phyloP scores from a whole-genome alignment of 2,888 invertebrate species.

The Drosophila barbarae region DNA sequence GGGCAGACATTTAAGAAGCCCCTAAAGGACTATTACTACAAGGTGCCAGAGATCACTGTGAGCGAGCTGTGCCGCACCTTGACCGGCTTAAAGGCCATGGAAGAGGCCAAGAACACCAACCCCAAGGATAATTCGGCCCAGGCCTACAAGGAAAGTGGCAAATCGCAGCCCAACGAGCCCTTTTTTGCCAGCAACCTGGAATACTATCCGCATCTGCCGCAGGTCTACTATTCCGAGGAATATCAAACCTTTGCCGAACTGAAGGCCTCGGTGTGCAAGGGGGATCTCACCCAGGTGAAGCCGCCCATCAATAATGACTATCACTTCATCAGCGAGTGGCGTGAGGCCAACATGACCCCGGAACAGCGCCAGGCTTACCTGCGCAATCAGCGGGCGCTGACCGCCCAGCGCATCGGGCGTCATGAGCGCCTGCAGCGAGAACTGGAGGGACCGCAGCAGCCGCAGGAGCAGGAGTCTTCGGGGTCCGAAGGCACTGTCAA shows the following conservation, averaged over 20 bases:
- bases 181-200: constrained; percentile 39
- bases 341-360: background rate
- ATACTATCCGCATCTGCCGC: constrained; percentile 36
- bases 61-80: constrained; percentile 4
- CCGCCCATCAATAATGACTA: background rate
- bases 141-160: background rate
- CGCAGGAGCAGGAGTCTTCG: background rate
- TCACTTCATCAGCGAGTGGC: background rate
- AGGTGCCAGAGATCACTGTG: background rate
- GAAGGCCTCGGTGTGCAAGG: background rate
- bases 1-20: background rate
- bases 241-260: constrained; percentile 13
- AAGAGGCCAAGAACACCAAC: background rate
- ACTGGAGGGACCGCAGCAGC: background rate
- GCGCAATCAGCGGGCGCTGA: constrained; percentile 2
- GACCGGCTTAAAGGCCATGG: background rate
- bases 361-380: background rate
- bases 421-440: background rate
- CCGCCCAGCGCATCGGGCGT: background rate
- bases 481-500: background rate
- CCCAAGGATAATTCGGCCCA: background rate
- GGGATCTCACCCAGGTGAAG: background rate
- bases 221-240: constrained; percentile 1
- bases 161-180: constrained; percentile 10
- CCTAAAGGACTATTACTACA: background rate